phyloP scores from a whole-genome alignment of 2,113 vertebrate genomes.

The Cyanoramphus novaezelandiae region DNA sequence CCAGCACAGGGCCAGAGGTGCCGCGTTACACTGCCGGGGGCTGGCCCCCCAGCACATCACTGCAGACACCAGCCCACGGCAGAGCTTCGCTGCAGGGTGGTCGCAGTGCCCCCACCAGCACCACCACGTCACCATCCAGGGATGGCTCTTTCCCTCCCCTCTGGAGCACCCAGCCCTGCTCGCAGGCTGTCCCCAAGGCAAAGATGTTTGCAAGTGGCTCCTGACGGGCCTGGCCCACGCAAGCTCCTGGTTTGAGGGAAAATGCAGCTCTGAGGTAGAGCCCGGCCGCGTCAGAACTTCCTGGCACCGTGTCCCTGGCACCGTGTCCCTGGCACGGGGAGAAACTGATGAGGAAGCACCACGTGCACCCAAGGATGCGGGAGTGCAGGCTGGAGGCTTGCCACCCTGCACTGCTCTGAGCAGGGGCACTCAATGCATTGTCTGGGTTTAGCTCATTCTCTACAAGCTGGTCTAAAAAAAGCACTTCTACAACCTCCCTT shows the following conservation, averaged over 20 bases:
- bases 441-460: background rate
- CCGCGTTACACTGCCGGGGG: rapidly evolving
- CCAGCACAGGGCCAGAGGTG: background rate
- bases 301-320: background rate
- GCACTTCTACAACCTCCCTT: background rate
- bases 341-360: background rate
- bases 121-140: background rate
- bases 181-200: background rate
- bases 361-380: rapidly evolving
- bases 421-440: background rate
- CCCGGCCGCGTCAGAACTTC: background rate
- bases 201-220: background rate
- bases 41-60: background rate
- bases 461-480: background rate
- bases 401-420: background rate
- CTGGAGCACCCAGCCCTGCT: background rate
- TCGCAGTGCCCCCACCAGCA: rapidly evolving
- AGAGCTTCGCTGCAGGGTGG: background rate
- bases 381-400: background rate
- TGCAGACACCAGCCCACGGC: background rate
- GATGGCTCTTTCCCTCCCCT: background rate
- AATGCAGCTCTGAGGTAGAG: background rate
- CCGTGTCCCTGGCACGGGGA: rapidly evolving
- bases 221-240: rapidly evolving
- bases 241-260: background rate